These are phyloP conservation scores for Argyrosomus regius DNA, from an alignment of 2,797 vertebrate genomes.

Conservation along the genomic window DNA sequence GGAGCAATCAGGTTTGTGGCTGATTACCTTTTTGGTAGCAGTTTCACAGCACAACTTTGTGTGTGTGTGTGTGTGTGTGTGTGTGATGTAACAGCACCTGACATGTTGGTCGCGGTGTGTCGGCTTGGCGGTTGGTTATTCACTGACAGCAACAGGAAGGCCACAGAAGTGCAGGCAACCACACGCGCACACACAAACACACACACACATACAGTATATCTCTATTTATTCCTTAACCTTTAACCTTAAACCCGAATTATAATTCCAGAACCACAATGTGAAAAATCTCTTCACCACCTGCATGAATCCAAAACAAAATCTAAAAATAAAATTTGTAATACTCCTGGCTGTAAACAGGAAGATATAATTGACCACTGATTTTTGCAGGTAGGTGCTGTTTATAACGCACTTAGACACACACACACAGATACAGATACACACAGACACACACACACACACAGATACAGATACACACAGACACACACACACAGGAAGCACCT, in stretches of 20 bases:
- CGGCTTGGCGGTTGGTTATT: conserved; percentile 83
- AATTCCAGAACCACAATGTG: not conserved
- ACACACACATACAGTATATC: not conserved
- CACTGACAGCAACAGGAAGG: conserved; percentile 83
- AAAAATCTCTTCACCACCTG: not conserved
- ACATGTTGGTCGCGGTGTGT: conserved; percentile 80
- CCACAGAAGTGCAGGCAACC: conserved; percentile 64
- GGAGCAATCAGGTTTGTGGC: conserved; percentile 72
- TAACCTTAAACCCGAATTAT: not conserved
- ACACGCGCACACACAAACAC: conserved; percentile 23
- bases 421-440: conserved; percentile 8
- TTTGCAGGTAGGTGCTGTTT: conserved; percentile 47
- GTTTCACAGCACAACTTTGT: conserved; percentile 46
- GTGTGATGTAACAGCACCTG: conserved; percentile 89
- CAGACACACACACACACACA: conserved; percentile 32
- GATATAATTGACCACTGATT: not conserved
- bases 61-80: conserved; percentile 58
- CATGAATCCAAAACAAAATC: not conserved
- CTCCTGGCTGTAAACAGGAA: not conserved
- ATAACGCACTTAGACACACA: not conserved
- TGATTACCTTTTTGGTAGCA: conserved; percentile 75
- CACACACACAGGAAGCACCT: conserved; percentile 80
- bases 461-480: conserved; percentile 8
- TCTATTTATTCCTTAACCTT: conserved; percentile 1
- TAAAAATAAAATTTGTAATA: not conserved